Evolutionary conservation across 2,113 vertebrate species (phyloP), one percentile per base, ranked within the genome.

Genomic region (Tichodroma muraria): DNA sequence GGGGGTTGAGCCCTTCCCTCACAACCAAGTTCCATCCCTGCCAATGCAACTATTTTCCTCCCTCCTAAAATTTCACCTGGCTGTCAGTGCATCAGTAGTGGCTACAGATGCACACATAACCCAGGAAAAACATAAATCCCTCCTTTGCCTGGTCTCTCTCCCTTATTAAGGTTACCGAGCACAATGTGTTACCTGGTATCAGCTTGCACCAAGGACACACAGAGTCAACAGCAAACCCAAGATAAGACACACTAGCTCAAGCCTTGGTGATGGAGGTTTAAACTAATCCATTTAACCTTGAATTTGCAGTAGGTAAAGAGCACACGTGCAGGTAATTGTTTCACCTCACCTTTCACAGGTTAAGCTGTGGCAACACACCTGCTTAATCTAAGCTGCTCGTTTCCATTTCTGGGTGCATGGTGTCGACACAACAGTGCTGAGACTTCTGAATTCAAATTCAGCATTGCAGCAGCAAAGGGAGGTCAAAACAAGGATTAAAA

Each of bases 241-340:
- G 88, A 70, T 93, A 91, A 94, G 59, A 50, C 15, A 63, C 56
- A 23, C 66, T 9, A 86, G 47, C 82, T 77, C 57, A 77, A 63
- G 64, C 60, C 60, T 38, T 27, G 16, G 59, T 24, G 21, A 38
- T 8, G 6, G 24, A 64, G 33, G 15, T 60, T 85, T 80, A 73
- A 80, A 57, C 15, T 54, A 96, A 96, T 83, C 82, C 38, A 6
- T 57, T 93, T 96, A 90, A 88, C 79, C 82, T 83, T 83, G 88
- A 94, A 88, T 59, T 76, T 66, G 33, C 52, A 80, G 23, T 1
- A 70, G 76, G 76, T 40, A 38, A 65, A 68, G 35, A 54, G 19
- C 59, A 50, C 33, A 40, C 0, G 0, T 47, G 38, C 19, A 45
- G 68, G 17, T 11, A 63, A 54, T 59, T n/a, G 38, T 25, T 80